Evolutionary conservation across 2,113 vertebrate species (phyloP), one percentile per base, ranked within the genome.

Genomic region (Gymnobelideus leadbeateri): DNA sequence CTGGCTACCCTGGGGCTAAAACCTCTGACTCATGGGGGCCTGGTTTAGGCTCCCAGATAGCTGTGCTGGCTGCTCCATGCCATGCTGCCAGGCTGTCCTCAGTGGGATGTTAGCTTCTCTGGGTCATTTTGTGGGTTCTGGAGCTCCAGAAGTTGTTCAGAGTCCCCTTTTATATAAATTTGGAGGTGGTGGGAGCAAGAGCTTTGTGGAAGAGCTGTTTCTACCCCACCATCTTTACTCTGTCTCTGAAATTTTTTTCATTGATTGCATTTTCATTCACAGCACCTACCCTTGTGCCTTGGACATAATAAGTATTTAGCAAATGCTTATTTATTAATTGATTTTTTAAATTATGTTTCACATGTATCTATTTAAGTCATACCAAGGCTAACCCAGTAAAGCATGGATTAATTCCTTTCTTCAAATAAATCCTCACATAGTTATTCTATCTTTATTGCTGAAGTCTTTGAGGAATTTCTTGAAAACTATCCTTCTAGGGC

Each of bases 391-490:
- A 84, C 47, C 0, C 24, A 49, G 47, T 50, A 50, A 26, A 90
- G 10, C 14, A 26, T 93, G 23, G 51, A 91, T 96, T 26, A 7
- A 90, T 91, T 46, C 91, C 55, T n/a, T 89, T 91, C 49, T 28
- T 89, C 91, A 93, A 94, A 91, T 7, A 84, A 57, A 28, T 24
- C 46, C 51, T 89, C 37, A 91, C 14, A 8, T 77, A 55, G 16
- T 55, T 91, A 92, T 28, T 91, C 50, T 91, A 91, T 77, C 19
- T 92, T 68, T 53, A 43, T 94, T 91, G 24, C 51, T 54, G 50
- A 46, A 90, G 5, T 77, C 37, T 68, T 43, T 46, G 61, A 46
- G 21, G 24, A 50, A 11, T 61, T 89, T 26, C 28, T 19, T 89
- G 53, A 53, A 46, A 93, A 52, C 93, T 52, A 90, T 49, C 55